Conservation (phyloP, 1,140 invertebrate species). For the Delia radicum region DNA sequence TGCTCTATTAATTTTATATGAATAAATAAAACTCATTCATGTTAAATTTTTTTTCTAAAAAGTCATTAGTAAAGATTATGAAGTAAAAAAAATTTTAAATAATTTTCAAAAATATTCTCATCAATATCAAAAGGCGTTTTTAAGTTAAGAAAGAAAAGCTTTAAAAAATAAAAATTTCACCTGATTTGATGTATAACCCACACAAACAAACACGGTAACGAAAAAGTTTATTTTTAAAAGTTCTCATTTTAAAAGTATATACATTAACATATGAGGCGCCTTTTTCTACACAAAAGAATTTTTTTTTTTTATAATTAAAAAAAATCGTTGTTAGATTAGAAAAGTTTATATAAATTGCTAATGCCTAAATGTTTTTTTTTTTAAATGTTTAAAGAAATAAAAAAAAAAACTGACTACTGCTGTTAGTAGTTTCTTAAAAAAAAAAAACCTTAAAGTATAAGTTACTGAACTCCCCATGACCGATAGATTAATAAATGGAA, state of each 20-base stretch:
- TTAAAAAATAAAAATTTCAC: too few relatives aligned
- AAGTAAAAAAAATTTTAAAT: not conserved
- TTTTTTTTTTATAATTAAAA: not conserved
- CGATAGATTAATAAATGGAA: too few relatives aligned
- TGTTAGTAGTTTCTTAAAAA: too few relatives aligned
- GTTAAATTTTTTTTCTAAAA: too few relatives aligned
- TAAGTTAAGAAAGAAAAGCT: not conserved
- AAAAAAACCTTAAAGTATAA: too few relatives aligned
- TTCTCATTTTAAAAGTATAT: too few relatives aligned
- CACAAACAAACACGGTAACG: too few relatives aligned
- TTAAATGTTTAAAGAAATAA: not conserved
- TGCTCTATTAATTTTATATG: not conserved
- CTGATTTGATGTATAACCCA: too few relatives aligned
- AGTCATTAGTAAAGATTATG: not conserved
- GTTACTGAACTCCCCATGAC: not conserved
- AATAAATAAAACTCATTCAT: not conserved
- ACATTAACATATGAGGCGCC: too few relatives aligned
- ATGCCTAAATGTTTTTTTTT: not conserved
- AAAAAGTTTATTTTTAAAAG: too few relatives aligned
- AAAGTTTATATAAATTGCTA: not conserved
- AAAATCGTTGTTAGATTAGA: not conserved
- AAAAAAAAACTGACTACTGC: too few relatives aligned
- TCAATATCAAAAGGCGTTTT: not conserved
- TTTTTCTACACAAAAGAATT: not conserved
- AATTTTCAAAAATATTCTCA: too few relatives aligned